Conservation (phyloP, 2,113 vertebrate species). For the Eupsittula cactorum region DNA sequence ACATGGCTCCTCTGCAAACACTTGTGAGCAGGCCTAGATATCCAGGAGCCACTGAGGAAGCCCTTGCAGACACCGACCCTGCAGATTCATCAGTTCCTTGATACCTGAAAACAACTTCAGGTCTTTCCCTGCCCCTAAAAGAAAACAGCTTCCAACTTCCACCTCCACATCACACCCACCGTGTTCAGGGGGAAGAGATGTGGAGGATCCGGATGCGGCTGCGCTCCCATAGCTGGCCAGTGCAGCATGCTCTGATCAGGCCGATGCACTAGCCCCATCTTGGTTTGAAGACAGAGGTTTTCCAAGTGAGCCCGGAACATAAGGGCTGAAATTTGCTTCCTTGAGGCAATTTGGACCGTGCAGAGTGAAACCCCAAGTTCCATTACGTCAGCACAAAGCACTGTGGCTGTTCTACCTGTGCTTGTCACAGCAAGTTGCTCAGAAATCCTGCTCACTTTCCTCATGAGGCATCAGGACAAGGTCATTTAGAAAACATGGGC, state of each 20-base stretch:
- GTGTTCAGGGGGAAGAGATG: not conserved
- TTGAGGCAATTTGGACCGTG: not conserved
- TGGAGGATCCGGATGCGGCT: too few relatives aligned
- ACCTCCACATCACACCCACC: not conserved
- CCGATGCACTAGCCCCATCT: not conserved
- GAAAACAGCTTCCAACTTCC: not conserved
- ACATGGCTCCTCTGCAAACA: not conserved
- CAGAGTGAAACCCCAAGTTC: slow-evolving; percentile 3
- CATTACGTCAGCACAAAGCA: not conserved
- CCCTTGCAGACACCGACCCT: not conserved
- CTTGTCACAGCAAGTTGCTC: slow-evolving; percentile 32
- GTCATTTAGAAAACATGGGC: not conserved
- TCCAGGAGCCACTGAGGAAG: not conserved
- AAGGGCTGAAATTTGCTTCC: slow-evolving; percentile 11
- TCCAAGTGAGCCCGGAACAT: slow-evolving; percentile 20
- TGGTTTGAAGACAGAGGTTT: slow-evolving; percentile 37
- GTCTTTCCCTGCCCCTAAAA: not conserved
- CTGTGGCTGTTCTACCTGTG: not conserved
- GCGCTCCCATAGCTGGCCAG: not conserved
- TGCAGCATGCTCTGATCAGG: not conserved
- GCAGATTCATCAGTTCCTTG: not conserved
- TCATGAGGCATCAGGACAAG: not conserved
- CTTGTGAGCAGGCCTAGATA: not conserved
- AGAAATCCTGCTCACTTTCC: slow-evolving; percentile 17
- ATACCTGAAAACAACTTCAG: not conserved